Base-by-base conservation (phyloP, 2,888 invertebrate species). In the Crematogaster levior region DNA sequence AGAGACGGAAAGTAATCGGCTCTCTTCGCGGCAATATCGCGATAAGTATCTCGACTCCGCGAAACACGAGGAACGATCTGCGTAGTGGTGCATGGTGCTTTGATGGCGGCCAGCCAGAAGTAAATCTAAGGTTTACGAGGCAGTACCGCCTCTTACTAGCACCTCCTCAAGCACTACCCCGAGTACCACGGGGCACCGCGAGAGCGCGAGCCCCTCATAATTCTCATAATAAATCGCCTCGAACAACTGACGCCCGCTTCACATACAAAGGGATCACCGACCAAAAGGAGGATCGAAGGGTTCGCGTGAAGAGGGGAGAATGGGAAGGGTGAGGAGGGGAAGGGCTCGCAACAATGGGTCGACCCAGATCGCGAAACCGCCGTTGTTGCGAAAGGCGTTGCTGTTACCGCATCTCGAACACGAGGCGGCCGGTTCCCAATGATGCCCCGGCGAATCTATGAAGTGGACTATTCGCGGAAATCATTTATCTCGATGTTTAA, bases 81-180 rank as follows among this genome's bases (percentile, higher is more conserved):
- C 84, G 87, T 87, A 86, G 87, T 85, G 87, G 87, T 88, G 89
- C 87, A 88, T 87, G 89, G 90, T 92, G 91, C 92, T 93, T 94
- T 93, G 94, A 94, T 94, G 94, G 94, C 94, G 94, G 93, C 93
- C 92, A 92, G 93, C 93, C 93, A 93, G 94, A 93, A 94, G 94
- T 94, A 94, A 94, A 94, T 94, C 94, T 94, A 94, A 94, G 94
- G 94, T 94, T 94, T 94, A 94, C 94, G 94, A 94, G 94, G 93
- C 93, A 94, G 94, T 93, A 93, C 94, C 94, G 94, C 94, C 94
- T 94, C 94, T 94, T 94, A 93, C 94, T 94, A 93, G 94, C 94
- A 93, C 94, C 94, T 94, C 93, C 94, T 94, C 93, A 92, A 93
- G 93, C 93, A 91, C 92, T 92, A 91, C 92, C 92, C 92, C 91